Evolutionary conservation across 1,140 invertebrate genomes (phyloP).

Genomic region (Plectus sambesii): DNA sequence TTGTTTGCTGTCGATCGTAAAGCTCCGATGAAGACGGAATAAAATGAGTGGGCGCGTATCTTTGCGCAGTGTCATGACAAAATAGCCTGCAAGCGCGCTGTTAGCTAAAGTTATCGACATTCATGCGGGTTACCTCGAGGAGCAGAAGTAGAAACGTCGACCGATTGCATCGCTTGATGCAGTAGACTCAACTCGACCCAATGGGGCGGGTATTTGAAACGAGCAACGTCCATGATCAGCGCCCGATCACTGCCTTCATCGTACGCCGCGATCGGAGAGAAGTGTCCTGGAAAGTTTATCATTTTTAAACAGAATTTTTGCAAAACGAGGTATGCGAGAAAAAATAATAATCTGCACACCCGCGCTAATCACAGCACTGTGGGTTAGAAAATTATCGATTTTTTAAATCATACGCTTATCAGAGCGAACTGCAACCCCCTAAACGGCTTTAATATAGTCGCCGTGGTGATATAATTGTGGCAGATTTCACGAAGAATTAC

Average conservation of each 20-base stretch:
- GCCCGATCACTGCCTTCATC: constrained; percentile 44
- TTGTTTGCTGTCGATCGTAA: constrained; percentile 16
- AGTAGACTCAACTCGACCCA: constrained; percentile 44
- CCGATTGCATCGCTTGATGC: constrained; percentile 41
- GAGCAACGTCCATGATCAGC: constrained; percentile 46
- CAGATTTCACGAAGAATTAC: too few relatives aligned
- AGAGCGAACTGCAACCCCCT: too few relatives aligned
- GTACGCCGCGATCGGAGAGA: constrained; percentile 46
- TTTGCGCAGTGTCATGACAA: constrained; percentile 14
- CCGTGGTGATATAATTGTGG: too few relatives aligned
- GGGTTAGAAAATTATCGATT: too few relatives aligned
- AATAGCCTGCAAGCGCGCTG: constrained; percentile 20
- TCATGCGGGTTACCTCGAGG: constrained; percentile 16
- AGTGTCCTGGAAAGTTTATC: too few relatives aligned
- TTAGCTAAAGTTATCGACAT: constrained; percentile 3
- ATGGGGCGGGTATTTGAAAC: constrained; percentile 49
- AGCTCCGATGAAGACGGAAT: constrained; percentile 20
- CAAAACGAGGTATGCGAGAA: too few relatives aligned
- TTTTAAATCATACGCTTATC: too few relatives aligned
- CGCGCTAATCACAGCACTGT: too few relatives aligned
- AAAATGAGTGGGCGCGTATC: constrained; percentile 21
- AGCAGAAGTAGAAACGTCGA: constrained; percentile 40
- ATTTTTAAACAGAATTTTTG: too few relatives aligned
- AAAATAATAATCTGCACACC: too few relatives aligned
- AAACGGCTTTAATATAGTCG: too few relatives aligned